Base-by-base conservation (phyloP, 2,113 vertebrate species). In the Ptilorrhoa leucosticta region DNA sequence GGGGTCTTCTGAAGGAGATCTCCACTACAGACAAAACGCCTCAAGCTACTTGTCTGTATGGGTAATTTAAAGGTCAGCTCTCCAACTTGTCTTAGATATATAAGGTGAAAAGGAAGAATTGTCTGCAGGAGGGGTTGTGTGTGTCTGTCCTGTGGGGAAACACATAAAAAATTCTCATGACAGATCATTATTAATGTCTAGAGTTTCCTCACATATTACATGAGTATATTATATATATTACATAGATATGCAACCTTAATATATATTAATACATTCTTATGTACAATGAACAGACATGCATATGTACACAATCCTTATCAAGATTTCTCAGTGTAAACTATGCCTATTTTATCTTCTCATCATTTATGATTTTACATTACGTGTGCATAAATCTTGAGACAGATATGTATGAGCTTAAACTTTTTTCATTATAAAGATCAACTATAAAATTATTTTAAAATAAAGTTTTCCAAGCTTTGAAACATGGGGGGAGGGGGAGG, bases 1-100 rank as follows among this genome's bases (percentile, higher is more conserved):
- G 9, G 70, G 51, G 44, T 92, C 35, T 82, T 56, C 65, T 37
- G 87, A 83, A 42, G 39, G 21, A 83, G 78, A 53, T 19, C 33
- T 80, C 31, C 42, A 58, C 8, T 53, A 73, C 66, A 47, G 63
- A 72, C 50, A 85, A 79, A 90, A 70, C 0, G 0, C 66, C 84
- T 66, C 35, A 39, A 83, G 79, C 19, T 81, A 66, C 76, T 70
- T 10, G 33, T 76, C 75, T 14, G 0, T 77, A 58, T 28, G 44
- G 64, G 68, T 70, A 94, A 66, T 83, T 81, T 51, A 86, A 83
- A 93, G 64, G 64, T 92, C 92, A 96, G 39, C 22, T 81, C 72
- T 92, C 83, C 89, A 90, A 83, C 17, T 56, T 63, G 35, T 30
- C 77, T 40, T 92, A 42, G 51, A 65, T 58, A 57, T 22, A 56